Evolutionary conservation across 2,888 invertebrate genomes (phyloP).

Genomic region (Marronus borbonicus): DNA sequence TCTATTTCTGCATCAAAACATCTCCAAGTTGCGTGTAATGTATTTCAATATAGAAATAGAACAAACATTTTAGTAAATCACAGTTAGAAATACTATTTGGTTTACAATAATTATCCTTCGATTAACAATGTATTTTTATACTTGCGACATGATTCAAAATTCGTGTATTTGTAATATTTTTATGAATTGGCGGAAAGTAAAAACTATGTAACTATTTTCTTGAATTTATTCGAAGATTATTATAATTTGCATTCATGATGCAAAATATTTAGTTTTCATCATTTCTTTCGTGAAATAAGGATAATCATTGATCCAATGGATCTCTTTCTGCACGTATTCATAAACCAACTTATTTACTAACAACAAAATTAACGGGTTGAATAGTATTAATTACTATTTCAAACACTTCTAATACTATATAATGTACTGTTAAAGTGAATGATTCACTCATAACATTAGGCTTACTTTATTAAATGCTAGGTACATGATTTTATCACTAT

Average conservation of each 20-base stretch:
- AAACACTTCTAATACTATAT: slow-evolving; percentile 23
- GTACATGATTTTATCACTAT: slow-evolving; percentile 40
- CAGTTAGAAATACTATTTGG: slow-evolving; percentile 65
- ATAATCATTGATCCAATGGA: not conserved
- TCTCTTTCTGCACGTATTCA: slow-evolving; percentile 1
- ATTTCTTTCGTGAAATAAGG: not conserved
- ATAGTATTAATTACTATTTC: slow-evolving; percentile 22
- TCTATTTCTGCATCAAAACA: slow-evolving; percentile 10
- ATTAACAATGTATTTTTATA: slow-evolving; percentile 31
- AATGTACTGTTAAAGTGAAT: slow-evolving; percentile 11
- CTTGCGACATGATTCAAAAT: slow-evolving; percentile 10
- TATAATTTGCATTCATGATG: not conserved
- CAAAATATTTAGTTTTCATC: not conserved
- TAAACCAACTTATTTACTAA: slow-evolving; percentile 24
- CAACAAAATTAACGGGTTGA: slow-evolving; percentile 29
- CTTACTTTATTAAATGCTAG: slow-evolving; percentile 38
- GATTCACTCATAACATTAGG: slow-evolving; percentile 34
- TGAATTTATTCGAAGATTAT: slow-evolving; percentile 7
- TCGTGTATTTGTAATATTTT: slow-evolving; percentile 3
- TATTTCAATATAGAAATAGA: slow-evolving; percentile 63
- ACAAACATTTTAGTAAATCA: slow-evolving; percentile 64
- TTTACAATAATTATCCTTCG: slow-evolving; percentile 50
- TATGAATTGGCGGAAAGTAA: not conserved
- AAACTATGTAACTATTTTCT: not conserved
- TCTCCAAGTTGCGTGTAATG: slow-evolving; percentile 39